Evolutionary conservation across 2,888 invertebrate genomes (phyloP).

Genomic region (Chrysolina americana): DNA sequence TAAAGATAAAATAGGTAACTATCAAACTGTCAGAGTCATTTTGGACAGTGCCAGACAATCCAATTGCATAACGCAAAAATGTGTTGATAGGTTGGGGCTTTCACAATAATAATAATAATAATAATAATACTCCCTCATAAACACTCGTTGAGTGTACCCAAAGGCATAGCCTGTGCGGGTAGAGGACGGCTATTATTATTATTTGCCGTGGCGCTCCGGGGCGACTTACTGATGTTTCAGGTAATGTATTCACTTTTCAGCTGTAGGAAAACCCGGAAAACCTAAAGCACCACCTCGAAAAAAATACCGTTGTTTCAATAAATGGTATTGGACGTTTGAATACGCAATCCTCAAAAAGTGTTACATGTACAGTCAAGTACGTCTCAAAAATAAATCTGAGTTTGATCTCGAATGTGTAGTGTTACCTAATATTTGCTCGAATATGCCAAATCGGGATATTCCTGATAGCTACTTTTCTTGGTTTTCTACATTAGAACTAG

Average conservation of each 20-base stretch:
- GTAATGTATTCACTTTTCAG: too few relatives aligned
- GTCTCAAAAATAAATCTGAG: neutral
- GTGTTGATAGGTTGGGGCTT: neutral
- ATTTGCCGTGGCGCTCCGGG: too few relatives aligned
- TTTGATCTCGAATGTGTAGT: neutral
- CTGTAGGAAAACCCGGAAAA: too few relatives aligned
- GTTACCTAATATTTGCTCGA: neutral
- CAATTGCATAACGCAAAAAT: neutral
- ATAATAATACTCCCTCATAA: too few relatives aligned
- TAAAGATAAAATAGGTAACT: neutral
- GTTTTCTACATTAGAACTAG: neutral
- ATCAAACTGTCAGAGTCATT: neutral
- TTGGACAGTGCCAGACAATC: slow-evolving; percentile 1
- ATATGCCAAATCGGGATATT: neutral
- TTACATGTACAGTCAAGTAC: neutral
- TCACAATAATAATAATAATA: too few relatives aligned
- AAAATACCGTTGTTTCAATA: neutral
- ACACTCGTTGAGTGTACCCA: too few relatives aligned
- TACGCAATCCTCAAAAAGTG: neutral
- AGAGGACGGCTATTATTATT: too few relatives aligned
- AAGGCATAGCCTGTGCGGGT: too few relatives aligned
- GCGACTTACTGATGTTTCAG: too few relatives aligned
- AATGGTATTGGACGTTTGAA: neutral
- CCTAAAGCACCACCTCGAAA: too few relatives aligned
- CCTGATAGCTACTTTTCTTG: neutral